Evolutionary conservation across 2,888 invertebrate genomes (phyloP).

Genomic region (Helleia helle): DNA sequence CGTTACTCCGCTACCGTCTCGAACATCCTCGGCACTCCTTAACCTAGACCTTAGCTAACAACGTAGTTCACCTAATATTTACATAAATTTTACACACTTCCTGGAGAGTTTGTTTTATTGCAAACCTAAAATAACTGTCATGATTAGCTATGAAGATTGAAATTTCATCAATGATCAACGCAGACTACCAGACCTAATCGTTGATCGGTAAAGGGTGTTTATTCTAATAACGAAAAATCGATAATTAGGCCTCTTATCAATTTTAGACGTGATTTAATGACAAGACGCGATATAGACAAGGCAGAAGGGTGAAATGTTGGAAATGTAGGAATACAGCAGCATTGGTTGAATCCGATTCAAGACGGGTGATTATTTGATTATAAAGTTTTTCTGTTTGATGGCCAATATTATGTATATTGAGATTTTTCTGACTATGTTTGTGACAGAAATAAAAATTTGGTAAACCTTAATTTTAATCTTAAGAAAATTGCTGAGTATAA

Average conservation of each 20-base stretch:
- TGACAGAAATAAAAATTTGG: conserved; percentile 21
- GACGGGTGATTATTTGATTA: conserved; percentile 1
- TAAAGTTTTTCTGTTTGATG: conserved; percentile 6
- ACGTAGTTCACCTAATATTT: conserved; percentile 57
- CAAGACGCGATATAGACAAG: conserved; percentile 14
- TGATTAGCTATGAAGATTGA: conserved; percentile 55
- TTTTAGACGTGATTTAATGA: conserved; percentile 5
- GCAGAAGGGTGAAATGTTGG: conserved; percentile 10
- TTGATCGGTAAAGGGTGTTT: conserved; percentile 16
- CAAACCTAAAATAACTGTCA: conserved; percentile 29
- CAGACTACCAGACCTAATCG: conserved; percentile 26
- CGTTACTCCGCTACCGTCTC: conserved; percentile 36
- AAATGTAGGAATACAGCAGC: conserved; percentile 31
- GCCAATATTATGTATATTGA: conserved; percentile 16
- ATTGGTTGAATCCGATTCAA: conserved; percentile 21
- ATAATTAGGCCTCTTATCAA: conserved; percentile 18
- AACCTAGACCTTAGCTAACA: conserved; percentile 45
- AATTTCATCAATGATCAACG: conserved; percentile 67
- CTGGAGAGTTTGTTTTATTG: conserved; percentile 43
- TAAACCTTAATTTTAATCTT: conserved; percentile 57
- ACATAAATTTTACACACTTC: conserved; percentile 62
- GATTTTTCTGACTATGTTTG: conserved; percentile 14
- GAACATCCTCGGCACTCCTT: conserved; percentile 53
- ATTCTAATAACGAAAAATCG: conserved; percentile 10
- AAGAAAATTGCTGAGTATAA: conserved; percentile 66